phyloP scores from a whole-genome alignment of 2,888 invertebrate species.

The Agonopterix heracliana region DNA sequence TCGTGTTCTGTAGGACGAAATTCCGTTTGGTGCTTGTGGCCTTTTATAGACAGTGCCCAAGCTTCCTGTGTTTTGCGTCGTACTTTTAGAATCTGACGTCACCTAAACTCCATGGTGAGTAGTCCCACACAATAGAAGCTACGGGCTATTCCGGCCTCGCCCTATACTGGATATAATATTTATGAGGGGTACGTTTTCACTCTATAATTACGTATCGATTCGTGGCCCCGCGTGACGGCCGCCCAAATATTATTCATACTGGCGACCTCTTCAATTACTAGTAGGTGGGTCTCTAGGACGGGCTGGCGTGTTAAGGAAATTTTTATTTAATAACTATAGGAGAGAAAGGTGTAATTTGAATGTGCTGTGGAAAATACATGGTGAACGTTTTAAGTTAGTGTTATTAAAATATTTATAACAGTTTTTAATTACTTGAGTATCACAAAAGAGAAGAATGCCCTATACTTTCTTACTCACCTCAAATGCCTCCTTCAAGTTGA shows the following conservation, averaged over 20 bases:
- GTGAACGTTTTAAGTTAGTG: too few relatives aligned
- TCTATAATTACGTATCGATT: slow-evolving; percentile 75
- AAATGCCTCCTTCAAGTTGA: too few relatives aligned
- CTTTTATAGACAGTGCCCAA: slow-evolving; percentile 1
- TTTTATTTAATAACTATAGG: neutral
- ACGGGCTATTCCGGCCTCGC: slow-evolving; percentile 67
- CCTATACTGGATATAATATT: slow-evolving; percentile 67
- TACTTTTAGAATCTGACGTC: slow-evolving; percentile 19
- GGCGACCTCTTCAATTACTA: slow-evolving; percentile 59
- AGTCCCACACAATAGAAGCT: slow-evolving; percentile 53
- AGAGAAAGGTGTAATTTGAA: too few relatives aligned
- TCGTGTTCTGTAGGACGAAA: too few relatives aligned
- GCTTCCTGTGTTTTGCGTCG: slow-evolving; percentile 12
- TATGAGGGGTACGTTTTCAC: slow-evolving; percentile 71
- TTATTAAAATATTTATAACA: too few relatives aligned
- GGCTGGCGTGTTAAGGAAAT: slow-evolving; percentile 2
- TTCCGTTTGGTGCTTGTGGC: neutral
- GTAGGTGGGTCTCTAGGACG: slow-evolving; percentile 30
- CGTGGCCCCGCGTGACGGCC: slow-evolving; percentile 54
- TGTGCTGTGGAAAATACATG: too few relatives aligned
- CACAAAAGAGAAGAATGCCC: too few relatives aligned
- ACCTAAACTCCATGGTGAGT: slow-evolving; percentile 39
- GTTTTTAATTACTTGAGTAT: too few relatives aligned
- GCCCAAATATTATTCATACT: slow-evolving; percentile 68
- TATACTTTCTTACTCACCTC: too few relatives aligned